Evolutionary conservation across 1,140 invertebrate genomes (phyloP).

Genomic region (Oppia nitens): DNA sequence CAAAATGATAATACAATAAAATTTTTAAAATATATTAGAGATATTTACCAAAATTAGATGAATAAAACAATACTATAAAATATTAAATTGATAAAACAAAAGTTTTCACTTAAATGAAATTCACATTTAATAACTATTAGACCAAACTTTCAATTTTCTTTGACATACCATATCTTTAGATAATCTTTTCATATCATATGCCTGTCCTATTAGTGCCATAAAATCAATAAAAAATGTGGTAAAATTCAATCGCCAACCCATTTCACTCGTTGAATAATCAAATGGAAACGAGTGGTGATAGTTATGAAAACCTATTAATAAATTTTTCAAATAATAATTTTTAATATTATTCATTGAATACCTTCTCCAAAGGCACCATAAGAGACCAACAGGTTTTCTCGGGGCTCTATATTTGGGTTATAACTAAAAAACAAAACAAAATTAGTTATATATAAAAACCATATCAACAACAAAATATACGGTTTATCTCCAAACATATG

Average conservation of each 20-base stretch:
- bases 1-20: too few species aligned
- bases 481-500: conserved; percentile 34
- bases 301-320: conserved; percentile 39
- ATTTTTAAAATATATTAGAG: too few species aligned
- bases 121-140: too few species aligned
- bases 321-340: not conserved
- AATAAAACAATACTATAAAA: too few species aligned
- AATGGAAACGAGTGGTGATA: conserved; percentile 51
- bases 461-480: too few species aligned
- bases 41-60: too few species aligned
- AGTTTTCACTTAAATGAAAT: too few species aligned
- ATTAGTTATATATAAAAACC: too few species aligned
- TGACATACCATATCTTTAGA: not conserved
- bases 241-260: conserved; percentile 30
- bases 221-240: conserved; percentile 37
- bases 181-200: conserved; percentile 28
- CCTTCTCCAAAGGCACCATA: conserved; percentile 51
- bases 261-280: conserved; percentile 35
- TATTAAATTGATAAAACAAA: too few species aligned
- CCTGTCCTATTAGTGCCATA: conserved; percentile 32
- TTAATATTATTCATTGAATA: not conserved
- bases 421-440: too few species aligned
- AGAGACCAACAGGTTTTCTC: conserved; percentile 39
- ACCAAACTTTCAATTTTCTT: too few species aligned
- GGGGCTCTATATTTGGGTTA: conserved; percentile 55